phyloP scores from a whole-genome alignment of 2,113 vertebrate species.

The Epinephelus moara region DNA sequence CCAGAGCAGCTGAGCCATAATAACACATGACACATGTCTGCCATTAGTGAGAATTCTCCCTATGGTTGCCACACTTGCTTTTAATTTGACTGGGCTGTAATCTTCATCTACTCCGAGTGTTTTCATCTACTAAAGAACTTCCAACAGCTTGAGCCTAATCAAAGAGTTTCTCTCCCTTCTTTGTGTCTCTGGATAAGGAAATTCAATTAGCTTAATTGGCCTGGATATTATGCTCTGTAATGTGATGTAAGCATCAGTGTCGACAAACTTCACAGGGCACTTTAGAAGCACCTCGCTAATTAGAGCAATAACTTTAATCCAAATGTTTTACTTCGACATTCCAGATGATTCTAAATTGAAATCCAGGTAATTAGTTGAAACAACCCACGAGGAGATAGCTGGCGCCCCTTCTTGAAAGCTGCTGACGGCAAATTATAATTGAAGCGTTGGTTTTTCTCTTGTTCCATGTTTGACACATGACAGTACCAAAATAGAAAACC shows the following conservation, averaged over 20 bases:
- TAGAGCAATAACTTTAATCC: constrained; percentile 79
- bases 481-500: constrained; percentile 48
- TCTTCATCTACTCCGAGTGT: constrained; percentile 58
- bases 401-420: constrained; percentile 22
- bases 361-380: constrained; percentile 70
- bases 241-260: constrained; percentile 75
- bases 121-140: constrained; percentile 72
- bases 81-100: constrained; percentile 68
- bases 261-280: constrained; percentile 80
- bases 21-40: constrained; percentile 42
- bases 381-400: constrained; percentile 29
- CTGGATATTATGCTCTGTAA: constrained; percentile 79
- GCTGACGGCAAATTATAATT: constrained; percentile 45
- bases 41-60: constrained; percentile 41
- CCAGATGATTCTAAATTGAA: constrained; percentile 66
- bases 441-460: constrained; percentile 10
- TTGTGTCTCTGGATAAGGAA: constrained; percentile 79
- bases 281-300: constrained; percentile 78
- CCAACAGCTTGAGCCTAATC: constrained; percentile 77
- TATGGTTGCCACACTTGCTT: constrained; percentile 50
- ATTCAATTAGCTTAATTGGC: constrained; percentile 85
- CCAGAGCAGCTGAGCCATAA: constrained; percentile 40
- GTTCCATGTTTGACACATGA: constrained; percentile 51
- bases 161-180: constrained; percentile 71
- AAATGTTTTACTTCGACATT: constrained; percentile 67